Base-by-base conservation (phyloP, 1,140 invertebrate species). In the Ylistrum balloti region DNA sequence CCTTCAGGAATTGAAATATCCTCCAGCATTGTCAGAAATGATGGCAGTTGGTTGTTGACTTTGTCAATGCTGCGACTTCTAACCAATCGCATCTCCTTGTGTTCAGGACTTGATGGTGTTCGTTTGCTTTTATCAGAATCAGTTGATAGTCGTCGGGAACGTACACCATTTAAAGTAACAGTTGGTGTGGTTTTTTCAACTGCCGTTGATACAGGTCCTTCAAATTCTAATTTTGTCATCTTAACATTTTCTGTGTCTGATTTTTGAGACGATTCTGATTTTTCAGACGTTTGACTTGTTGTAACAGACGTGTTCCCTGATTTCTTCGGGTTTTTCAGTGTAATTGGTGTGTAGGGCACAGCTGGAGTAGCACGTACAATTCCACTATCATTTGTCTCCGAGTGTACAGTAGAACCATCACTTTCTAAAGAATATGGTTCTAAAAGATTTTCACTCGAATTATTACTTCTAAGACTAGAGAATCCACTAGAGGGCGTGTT, bases 1-100 rank as follows among this genome's bases (percentile, higher is more conserved):
- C 85, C 92, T 93, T 35, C 95, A 91, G 88, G 91, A 9, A 95
- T 94, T 7, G 97, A 97, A n/a, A 92, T 35, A 91, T 95, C 91
- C 17, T 33, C 35, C 74, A 95, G 90, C 13, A 45, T 87, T 2
- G 90, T 33, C 10, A 88, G 33, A 85, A 95, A 93, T 22, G 91
- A 90, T 85, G 94, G 94, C 33, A 88, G 85, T 87, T 93, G 87
- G 22, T 88, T 85, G 28, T 74, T 74, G n/a, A 74, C 56, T 74
- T 74, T 74, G 56, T 74, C 56, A 11, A 74, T 74, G n/a, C 56
- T 74, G 5, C 56, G 56, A 74, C 56, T 74, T 28, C 56, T 74
- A 1, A 74, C 56, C 1, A 74, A 28, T 74, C 56, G 15, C 17
- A 17, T 28, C 56, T 74, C 56, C 13, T 74, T 74, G 28, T 74